phyloP scores from a whole-genome alignment of 2,113 vertebrate genomes.

The Bettongia penicillata region DNA sequence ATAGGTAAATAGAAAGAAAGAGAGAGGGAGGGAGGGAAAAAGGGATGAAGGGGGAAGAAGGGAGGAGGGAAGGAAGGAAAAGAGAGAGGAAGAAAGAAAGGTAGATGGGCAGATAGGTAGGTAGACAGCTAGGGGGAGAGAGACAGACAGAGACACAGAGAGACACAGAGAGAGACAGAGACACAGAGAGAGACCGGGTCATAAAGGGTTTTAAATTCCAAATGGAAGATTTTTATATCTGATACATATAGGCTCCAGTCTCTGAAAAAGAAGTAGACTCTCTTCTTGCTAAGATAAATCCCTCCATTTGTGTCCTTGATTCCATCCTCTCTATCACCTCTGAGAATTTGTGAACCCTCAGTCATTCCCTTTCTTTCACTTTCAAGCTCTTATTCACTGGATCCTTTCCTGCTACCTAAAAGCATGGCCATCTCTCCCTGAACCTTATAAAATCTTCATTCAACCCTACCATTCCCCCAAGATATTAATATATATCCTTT shows the following conservation, averaged over 20 bases:
- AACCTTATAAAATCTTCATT: background rate
- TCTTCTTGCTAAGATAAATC: background rate
- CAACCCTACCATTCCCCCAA: background rate
- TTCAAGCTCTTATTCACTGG: background rate
- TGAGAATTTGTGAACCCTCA: background rate
- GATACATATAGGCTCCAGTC: background rate
- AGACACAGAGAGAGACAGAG: background rate
- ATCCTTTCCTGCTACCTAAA: background rate
- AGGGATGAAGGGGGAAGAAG: too few relatives aligned
- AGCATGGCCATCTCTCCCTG: background rate
- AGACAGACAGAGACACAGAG: background rate
- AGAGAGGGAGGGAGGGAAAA: too few relatives aligned
- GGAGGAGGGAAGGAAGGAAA: too few relatives aligned
- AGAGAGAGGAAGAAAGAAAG: too few relatives aligned
- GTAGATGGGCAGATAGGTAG: too few relatives aligned
- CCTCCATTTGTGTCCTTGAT: background rate
- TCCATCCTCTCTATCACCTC: background rate
- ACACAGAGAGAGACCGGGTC: background rate
- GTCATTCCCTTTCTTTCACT: background rate
- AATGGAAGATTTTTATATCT: background rate
- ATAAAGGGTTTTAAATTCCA: background rate
- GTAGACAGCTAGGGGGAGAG: background rate
- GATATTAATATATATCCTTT: background rate
- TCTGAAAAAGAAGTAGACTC: background rate
- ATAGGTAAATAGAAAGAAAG: background rate